A percentile compares a stretch with the other conserved stretches of the same genome.
Conservation (phyloP, 2,113 vertebrate genomes). For the Mustela nigripes region DNA sequence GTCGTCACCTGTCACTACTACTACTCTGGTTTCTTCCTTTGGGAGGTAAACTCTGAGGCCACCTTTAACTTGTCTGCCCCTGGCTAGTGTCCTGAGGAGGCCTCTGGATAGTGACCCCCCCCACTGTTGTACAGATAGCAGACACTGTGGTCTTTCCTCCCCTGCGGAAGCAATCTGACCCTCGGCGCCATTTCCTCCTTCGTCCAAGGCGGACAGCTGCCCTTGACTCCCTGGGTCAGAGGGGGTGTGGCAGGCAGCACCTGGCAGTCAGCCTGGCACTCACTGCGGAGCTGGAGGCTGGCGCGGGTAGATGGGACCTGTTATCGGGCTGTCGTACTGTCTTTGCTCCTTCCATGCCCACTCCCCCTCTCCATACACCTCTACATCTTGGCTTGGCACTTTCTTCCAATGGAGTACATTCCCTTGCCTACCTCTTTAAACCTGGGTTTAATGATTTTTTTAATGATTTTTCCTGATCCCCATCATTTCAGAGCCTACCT, state of each 20-base stretch:
- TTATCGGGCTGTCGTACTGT: rapidly evolving
- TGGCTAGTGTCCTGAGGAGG: too few species aligned
- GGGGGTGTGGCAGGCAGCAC: background rate
- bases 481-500: background rate
- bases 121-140: background rate
- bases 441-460: background rate
- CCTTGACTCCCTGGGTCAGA: background rate
- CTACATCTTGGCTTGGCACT: rapidly evolving
- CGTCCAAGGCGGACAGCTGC: background rate
- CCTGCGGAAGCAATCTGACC: background rate
- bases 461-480: background rate
- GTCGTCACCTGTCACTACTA: background rate
- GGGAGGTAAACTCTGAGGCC: background rate
- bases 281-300: background rate
- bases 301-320: rapidly evolving
- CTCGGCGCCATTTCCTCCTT: background rate
- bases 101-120: background rate
- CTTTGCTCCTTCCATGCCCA: rapidly evolving
- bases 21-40: background rate
- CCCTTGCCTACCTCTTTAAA: background rate
- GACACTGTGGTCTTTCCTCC: background rate
- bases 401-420: background rate
- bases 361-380: rapidly evolving
- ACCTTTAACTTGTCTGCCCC: background rate
- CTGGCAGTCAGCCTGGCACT: background rate